A percentile compares a stretch with the other conserved stretches of the same genome.
These are phyloP conservation scores for Clostera curtula DNA, from an alignment of 2,888 invertebrate genomes.

Conservation along the genomic window DNA sequence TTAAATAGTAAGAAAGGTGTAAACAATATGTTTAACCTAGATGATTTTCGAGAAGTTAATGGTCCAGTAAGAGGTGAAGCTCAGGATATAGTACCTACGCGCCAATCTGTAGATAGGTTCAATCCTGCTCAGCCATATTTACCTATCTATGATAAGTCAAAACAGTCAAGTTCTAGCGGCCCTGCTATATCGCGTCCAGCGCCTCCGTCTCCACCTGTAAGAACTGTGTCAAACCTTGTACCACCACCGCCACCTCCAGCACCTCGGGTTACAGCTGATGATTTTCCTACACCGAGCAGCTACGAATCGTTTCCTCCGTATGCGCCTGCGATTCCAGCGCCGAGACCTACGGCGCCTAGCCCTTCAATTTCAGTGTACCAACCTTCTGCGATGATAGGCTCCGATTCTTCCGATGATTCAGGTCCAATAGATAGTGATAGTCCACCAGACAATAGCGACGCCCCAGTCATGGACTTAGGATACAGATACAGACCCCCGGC, in stretches of 20 bases:
- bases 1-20: constrained; percentile 43
- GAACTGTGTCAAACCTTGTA: constrained; percentile 16
- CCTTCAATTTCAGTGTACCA: constrained; percentile 28
- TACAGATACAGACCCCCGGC: constrained; percentile 51
- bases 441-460: constrained; percentile 27
- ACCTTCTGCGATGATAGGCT: constrained; percentile 21
- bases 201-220: constrained; percentile 47
- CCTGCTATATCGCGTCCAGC: constrained; percentile 37
- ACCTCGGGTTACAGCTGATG: constrained; percentile 31
- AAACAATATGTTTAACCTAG: constrained; percentile 50
- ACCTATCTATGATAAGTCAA: constrained; percentile 52
- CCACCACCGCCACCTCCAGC: constrained; percentile 19
- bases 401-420: constrained; percentile 24
- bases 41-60: constrained; percentile 48
- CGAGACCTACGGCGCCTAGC: constrained; percentile 11
- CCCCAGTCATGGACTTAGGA: constrained; percentile 35
- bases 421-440: constrained; percentile 26
- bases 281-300: constrained; percentile 48
- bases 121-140: constrained; percentile 70
- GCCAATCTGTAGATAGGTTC: constrained; percentile 55
- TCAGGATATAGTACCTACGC: constrained; percentile 40
- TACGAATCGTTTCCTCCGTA: constrained; percentile 66
- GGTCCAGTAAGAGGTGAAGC: constrained; percentile 62
- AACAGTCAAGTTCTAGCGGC: constrained; percentile 34
- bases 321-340: constrained; percentile 25